These are phyloP conservation scores for Plebejus argus DNA, from an alignment of 2,888 invertebrate species.

Conservation along the genomic window DNA sequence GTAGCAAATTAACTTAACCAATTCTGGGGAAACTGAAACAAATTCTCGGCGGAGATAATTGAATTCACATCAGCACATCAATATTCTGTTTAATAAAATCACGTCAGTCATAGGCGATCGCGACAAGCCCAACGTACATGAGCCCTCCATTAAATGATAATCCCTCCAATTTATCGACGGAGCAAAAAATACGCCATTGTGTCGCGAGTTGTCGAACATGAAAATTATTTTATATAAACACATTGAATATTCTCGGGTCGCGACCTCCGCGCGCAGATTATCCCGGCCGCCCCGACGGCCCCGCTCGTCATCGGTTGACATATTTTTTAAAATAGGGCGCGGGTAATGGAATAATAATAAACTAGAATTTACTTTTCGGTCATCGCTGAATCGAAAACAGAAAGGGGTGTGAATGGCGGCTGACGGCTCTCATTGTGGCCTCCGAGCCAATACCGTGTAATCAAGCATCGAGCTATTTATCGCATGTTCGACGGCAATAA, in stretches of 20 bases:
- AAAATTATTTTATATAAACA: conserved; percentile 81
- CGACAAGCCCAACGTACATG: conserved; percentile 76
- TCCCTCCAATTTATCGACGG: conserved; percentile 77
- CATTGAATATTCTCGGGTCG: conserved; percentile 75
- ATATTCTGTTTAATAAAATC: conserved; percentile 77
- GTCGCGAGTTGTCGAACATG: conserved; percentile 78
- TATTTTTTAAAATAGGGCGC: conserved; percentile 79
- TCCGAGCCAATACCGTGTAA: conserved; percentile 77
- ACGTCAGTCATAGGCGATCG: conserved; percentile 76
- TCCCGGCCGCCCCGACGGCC: conserved; percentile 50
- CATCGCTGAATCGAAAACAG: conserved; percentile 73
- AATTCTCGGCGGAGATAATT: conserved; percentile 33
- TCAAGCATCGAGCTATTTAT: conserved; percentile 76
- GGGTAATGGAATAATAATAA: conserved; percentile 81
- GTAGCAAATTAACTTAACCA: conserved; percentile 13
- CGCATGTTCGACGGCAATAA: conserved; percentile 81
- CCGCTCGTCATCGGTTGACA: conserved; percentile 76
- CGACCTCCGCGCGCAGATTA: conserved; percentile 66
- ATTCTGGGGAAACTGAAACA: conserved; percentile 12
- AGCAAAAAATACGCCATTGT: conserved; percentile 78
- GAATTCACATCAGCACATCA: conserved; percentile 51
- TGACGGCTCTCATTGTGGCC: conserved; percentile 74
- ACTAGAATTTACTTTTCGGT: conserved; percentile 80
- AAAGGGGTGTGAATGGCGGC: conserved; percentile 79
- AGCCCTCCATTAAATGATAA: conserved; percentile 81